Evolutionary conservation across 2,113 vertebrate species (phyloP).

Genomic region (Xenus cinereus): DNA sequence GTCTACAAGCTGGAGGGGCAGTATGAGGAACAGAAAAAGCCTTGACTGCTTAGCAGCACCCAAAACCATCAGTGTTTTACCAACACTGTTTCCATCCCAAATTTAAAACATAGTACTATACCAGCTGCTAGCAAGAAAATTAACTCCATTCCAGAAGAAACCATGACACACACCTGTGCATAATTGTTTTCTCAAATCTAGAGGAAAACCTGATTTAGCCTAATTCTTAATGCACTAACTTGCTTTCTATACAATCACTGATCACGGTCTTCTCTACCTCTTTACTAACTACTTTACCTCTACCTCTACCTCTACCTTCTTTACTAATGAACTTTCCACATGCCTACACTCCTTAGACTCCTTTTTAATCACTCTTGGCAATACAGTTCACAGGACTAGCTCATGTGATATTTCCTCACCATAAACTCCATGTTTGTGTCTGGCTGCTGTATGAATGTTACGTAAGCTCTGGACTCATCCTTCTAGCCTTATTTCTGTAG

Average conservation of each 20-base stretch:
- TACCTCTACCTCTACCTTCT: too few relatives aligned
- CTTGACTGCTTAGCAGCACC: neutral
- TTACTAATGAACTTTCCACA: neutral
- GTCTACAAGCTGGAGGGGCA: neutral
- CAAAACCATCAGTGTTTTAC: neutral
- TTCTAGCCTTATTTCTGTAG: neutral
- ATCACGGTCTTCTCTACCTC: neutral
- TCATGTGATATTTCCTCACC: neutral
- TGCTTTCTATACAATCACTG: neutral
- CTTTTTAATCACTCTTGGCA: neutral
- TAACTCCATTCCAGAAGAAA: neutral
- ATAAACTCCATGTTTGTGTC: neutral
- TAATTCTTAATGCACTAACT: neutral
- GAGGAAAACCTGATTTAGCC: neutral
- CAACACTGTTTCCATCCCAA: neutral
- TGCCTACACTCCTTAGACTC: neutral
- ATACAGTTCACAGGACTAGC: neutral
- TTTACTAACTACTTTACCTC: too few relatives aligned
- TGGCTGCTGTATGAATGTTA: neutral
- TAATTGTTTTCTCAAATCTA: neutral
- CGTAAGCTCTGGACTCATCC: neutral
- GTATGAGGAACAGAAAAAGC: neutral
- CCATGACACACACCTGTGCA: neutral
- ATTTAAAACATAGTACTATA: neutral
- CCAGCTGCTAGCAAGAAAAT: neutral